Conservation (phyloP, 23 tunicate genomes). For the Aplidium turbinatum region DNA sequence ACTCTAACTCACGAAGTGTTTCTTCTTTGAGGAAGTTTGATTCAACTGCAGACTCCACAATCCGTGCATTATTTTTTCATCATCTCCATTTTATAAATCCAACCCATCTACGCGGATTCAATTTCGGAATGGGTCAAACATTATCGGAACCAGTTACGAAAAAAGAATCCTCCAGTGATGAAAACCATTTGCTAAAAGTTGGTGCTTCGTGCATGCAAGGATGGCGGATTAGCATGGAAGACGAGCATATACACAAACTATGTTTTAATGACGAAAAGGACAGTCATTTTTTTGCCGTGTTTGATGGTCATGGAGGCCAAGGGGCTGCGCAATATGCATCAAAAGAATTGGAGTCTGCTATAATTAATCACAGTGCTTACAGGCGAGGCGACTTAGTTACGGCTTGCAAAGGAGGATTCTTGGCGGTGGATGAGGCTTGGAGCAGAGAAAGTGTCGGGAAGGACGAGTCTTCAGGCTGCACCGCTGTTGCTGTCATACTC, state of each 20-base stretch:
- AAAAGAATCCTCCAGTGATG: conserved; percentile 84
- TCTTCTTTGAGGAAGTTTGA: too few relatives aligned
- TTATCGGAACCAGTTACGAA: conserved; percentile 85
- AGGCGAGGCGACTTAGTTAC: conserved; percentile 50
- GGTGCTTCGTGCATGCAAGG: conserved; percentile 97
- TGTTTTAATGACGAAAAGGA: conserved; percentile 94
- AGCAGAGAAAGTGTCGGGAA: conserved; percentile 56
- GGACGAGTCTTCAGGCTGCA: conserved; percentile 95
- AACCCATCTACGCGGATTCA: not conserved
- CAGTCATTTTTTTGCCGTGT: conserved; percentile 90
- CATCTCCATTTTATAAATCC: conserved; percentile 1
- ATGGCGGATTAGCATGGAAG: conserved; percentile 99
- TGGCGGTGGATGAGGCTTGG: conserved; percentile 56
- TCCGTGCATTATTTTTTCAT: conserved; percentile 22
- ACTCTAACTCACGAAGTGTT: too few relatives aligned
- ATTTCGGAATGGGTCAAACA: conserved; percentile 86
- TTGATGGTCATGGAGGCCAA: conserved; percentile 99
- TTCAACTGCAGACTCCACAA: too few relatives aligned
- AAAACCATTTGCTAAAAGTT: conserved; percentile 77
- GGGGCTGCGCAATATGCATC: conserved; percentile 78
- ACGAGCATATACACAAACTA: conserved; percentile 68
- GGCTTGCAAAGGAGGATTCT: conserved; percentile 64
- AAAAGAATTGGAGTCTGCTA: conserved; percentile 47
- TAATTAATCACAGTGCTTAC: conserved; percentile 55
- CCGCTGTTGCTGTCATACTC: conserved; percentile 80